Conservation (phyloP, 2,797 vertebrate species). For the Nasua narica region DNA sequence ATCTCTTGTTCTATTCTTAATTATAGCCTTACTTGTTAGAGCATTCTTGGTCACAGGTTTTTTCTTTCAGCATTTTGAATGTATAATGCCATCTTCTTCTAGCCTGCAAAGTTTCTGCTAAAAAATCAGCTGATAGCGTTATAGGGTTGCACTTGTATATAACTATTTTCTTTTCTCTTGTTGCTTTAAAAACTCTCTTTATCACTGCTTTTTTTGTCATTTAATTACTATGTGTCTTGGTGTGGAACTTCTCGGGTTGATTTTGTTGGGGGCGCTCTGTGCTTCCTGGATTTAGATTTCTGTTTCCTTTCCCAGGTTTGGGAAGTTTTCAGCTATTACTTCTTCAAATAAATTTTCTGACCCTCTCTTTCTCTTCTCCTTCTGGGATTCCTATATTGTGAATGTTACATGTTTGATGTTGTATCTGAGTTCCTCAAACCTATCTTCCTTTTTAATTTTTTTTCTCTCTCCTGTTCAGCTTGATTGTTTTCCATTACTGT, state of each 20-base stretch:
- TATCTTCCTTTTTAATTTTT: background rate
- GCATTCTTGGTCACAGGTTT: background rate
- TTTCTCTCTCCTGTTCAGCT: background rate
- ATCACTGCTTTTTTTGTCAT: background rate
- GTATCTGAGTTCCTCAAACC: background rate
- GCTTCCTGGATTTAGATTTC: background rate
- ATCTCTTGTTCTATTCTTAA: background rate
- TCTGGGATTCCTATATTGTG: background rate
- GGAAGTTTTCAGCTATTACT: background rate
- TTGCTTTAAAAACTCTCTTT: background rate
- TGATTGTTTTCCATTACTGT: background rate
- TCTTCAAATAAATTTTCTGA: background rate
- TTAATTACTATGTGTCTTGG: background rate
- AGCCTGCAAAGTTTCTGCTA: background rate
- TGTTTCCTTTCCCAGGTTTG: background rate
- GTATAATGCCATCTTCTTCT: background rate
- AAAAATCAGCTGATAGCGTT: background rate
- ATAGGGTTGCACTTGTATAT: background rate
- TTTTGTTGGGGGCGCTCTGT: background rate
- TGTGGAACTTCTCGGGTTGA: background rate
- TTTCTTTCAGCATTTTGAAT: background rate
- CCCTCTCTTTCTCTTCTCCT: background rate
- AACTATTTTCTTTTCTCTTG: background rate
- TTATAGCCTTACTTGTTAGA: background rate
- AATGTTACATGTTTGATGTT: background rate